phyloP scores from a whole-genome alignment of 2,888 invertebrate species.

The Lasiommata megera region DNA sequence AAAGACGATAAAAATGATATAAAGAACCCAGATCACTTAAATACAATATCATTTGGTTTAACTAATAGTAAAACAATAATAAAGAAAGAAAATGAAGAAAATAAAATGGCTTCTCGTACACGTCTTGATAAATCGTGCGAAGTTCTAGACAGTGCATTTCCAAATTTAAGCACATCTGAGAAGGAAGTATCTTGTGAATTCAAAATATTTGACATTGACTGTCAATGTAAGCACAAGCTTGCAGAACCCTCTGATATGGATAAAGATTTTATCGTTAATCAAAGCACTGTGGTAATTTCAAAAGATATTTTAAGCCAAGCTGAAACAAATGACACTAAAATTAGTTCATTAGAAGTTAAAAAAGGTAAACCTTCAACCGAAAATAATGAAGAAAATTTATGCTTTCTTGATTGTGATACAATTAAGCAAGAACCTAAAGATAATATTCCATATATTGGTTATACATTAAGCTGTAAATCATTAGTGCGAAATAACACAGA shows the following conservation, averaged over 20 bases:
- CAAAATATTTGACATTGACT: conserved; percentile 35
- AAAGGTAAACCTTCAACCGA: conserved; percentile 4
- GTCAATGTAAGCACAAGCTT: conserved; percentile 32
- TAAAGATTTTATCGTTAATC: conserved; percentile 25
- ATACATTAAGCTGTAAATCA: conserved; percentile 61
- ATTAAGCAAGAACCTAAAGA: conserved; percentile 14
- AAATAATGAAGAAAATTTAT: not conserved
- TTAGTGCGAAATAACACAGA: conserved; percentile 39
- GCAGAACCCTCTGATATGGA: conserved; percentile 15
- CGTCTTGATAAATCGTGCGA: conserved; percentile 46
- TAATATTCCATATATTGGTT: conserved; percentile 49
- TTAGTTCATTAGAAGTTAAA: not conserved
- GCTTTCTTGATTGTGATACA: not conserved
- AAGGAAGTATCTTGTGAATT: conserved; percentile 32
- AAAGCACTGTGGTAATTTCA: conserved; percentile 29
- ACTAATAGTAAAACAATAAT: not conserved
- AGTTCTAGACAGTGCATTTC: conserved; percentile 34
- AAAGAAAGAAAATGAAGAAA: not conserved
- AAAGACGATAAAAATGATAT: conserved; percentile 1
- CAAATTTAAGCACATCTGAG: conserved; percentile 36
- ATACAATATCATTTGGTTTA: not conserved
- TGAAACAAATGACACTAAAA: not conserved
- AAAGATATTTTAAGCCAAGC: not conserved
- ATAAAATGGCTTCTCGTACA: conserved; percentile 15
- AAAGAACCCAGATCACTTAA: not conserved